These are phyloP conservation scores for Siphlonurus alternatus DNA, from an alignment of 2,888 invertebrate species.

Conservation along the genomic window DNA sequence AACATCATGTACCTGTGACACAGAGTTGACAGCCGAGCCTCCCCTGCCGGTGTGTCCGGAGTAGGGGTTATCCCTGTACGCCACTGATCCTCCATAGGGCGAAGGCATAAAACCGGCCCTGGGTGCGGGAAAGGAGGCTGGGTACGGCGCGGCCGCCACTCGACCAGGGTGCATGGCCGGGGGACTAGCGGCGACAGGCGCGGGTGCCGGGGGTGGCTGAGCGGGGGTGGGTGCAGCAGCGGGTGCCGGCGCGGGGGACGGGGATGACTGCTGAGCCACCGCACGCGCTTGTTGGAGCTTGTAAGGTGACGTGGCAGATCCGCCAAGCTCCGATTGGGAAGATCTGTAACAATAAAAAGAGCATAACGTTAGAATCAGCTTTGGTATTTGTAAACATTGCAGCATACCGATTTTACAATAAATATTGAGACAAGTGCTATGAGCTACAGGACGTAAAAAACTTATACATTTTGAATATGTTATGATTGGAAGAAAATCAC, in stretches of 20 bases:
- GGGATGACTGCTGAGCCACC: neutral
- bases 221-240: neutral
- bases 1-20: neutral
- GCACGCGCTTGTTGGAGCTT: neutral
- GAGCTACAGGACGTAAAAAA: too few relatives aligned
- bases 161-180: neutral
- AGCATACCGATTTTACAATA: too few relatives aligned
- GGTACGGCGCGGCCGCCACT: neutral
- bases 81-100: neutral
- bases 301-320: neutral
- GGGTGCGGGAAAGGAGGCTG: neutral
- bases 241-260: neutral
- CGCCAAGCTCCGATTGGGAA: neutral
- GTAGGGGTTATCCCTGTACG: neutral
- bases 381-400: too few relatives aligned
- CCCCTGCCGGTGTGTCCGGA: neutral
- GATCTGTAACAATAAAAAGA: neutral
- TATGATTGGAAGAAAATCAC: too few relatives aligned
- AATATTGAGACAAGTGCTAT: too few relatives aligned
- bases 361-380: neutral
- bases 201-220: neutral
- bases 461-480: too few relatives aligned
- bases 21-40: neutral
- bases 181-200: neutral
- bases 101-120: neutral